These are phyloP conservation scores for Rhinogobius similis DNA, from an alignment of 2,113 vertebrate genomes.

Conservation along the genomic window DNA sequence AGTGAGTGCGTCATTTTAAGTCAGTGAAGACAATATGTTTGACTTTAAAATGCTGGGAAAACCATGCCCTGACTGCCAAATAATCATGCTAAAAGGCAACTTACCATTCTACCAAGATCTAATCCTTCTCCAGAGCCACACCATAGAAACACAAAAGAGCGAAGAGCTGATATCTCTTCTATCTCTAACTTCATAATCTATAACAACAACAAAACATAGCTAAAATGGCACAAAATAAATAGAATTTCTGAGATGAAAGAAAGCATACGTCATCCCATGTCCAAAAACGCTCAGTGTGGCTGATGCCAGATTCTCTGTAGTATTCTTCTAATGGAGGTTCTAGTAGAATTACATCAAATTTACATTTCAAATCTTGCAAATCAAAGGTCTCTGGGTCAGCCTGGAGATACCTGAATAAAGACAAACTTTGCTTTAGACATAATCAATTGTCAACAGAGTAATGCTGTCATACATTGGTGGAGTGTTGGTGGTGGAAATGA, in stretches of 20 bases:
- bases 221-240: background rate
- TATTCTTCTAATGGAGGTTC: constrained; percentile 96
- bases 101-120: constrained; percentile 95
- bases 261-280: constrained; percentile 93
- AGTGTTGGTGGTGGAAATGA: constrained; percentile 93
- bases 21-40: background rate
- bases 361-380: constrained; percentile 89
- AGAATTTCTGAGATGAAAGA: background rate
- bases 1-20: background rate
- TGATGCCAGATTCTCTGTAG: constrained; percentile 95
- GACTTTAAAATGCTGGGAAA: background rate
- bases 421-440: constrained; percentile 8
- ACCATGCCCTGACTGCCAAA: background rate
- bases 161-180: constrained; percentile 92
- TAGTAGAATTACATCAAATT: constrained; percentile 96
- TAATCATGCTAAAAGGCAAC: background rate
- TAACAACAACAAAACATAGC: background rate
- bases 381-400: constrained; percentile 93
- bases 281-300: constrained; percentile 95
- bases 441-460: background rate
- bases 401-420: constrained; percentile 88
- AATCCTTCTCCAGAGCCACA: constrained; percentile 96
- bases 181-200: constrained; percentile 99
- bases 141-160: constrained; percentile 98
- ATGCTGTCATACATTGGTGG: constrained; percentile 89